Base-by-base conservation (phyloP, 2,113 vertebrate genomes). In the Acanthochromis polyacanthus region DNA sequence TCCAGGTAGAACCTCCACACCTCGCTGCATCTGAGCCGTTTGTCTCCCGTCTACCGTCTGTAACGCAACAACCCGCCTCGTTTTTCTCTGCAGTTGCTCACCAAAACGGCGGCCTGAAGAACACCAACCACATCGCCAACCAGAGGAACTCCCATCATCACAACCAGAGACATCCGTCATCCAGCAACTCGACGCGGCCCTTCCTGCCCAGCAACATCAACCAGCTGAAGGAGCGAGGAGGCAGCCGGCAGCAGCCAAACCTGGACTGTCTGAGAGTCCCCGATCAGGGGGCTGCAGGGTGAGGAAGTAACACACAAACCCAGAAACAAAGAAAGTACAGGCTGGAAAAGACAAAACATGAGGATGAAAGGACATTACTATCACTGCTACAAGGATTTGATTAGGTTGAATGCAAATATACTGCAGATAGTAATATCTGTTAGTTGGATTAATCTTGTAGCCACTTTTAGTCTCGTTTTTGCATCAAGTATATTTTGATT, bases 261-360 rank as follows among this genome's bases (percentile, higher is more conserved):
- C 76, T 98, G 86, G 97, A 99, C 83, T 99, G 97, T 86, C 95
- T 99, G 71, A 96, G 84, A 85, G 98, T 99, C 17, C 98, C 98
- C 0, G 98, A 99, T 38, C 97, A 97, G 88, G 98, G 98, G 73
- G 97, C 96, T 28, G 98, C 97, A 0, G 97, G 98, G 98, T 99
- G 95, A 98, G 98, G 61, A 9, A 15, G 45, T 12, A 4, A 0
- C 83, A 67, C 60, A 11, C 9, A 17, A 62, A 40, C 3, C 15
- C 64, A 40, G 5, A 9, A 20, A 25, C 3, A 28, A 65, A 83
- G 17, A 76, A 58, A 66, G 59, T 5, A 25, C 17, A 59, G 9
- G 28, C 46, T 61, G 45, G 5, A 28, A 50, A 2, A 59, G 23
- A 62, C 19, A 22, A 30, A 22, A n/a, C 15, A 40, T 15, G 6